A percentile compares a stretch with the other conserved stretches of the same genome.
Conservation (phyloP, 2,797 vertebrate genomes). For the Pangasius sanitwongsei region DNA sequence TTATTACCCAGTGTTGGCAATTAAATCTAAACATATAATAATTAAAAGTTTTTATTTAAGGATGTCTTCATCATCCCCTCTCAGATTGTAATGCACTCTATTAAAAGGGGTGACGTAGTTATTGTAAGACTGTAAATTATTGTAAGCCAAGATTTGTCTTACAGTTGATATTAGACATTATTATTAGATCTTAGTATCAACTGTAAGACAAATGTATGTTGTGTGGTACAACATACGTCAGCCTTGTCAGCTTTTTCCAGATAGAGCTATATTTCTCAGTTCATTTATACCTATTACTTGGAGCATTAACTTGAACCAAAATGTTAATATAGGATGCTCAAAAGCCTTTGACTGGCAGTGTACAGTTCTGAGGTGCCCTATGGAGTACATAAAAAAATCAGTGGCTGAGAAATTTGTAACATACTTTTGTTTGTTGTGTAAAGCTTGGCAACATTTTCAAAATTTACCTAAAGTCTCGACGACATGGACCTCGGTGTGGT, state of each 20-base stretch:
- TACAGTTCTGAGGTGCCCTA: neutral
- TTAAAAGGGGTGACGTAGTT: neutral
- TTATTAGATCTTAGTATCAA: neutral
- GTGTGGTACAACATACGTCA: neutral
- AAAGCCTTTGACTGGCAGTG: neutral
- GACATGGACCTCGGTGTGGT: constrained; percentile 82
- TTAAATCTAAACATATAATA: neutral
- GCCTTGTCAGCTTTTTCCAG: neutral
- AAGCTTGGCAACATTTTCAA: neutral
- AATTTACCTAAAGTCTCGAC: constrained; percentile 83
- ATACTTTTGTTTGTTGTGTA: neutral
- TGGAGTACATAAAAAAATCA: neutral
- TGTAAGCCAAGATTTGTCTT: neutral
- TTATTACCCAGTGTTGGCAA: neutral
- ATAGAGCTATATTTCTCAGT: neutral
- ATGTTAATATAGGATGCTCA: neutral
- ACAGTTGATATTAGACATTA: neutral
- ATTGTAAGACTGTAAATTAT: neutral
- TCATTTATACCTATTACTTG: neutral
- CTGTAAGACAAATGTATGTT: neutral
- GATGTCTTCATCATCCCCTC: neutral
- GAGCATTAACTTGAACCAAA: neutral
- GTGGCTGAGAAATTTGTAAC: neutral
- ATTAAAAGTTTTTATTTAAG: neutral
- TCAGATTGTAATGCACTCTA: neutral